phyloP scores from a whole-genome alignment of 2,797 vertebrate genomes.

The Phyllotis vaccarum region DNA sequence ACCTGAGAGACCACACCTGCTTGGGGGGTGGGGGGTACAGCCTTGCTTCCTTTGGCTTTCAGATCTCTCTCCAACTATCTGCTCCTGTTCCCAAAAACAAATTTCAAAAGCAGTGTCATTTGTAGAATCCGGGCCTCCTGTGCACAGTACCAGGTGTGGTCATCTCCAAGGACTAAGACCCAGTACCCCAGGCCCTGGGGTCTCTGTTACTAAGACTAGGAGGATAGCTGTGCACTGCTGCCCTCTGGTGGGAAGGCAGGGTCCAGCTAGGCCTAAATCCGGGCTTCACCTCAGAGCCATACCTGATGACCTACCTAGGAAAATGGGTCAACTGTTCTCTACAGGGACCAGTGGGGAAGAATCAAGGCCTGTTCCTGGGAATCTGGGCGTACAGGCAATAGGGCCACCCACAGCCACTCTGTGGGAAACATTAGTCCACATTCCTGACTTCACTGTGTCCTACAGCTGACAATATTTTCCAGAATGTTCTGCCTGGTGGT shows the following conservation, averaged over 20 bases:
- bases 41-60: neutral
- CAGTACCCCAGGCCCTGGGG: neutral
- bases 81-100: neutral
- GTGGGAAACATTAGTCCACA: rapidly evolving
- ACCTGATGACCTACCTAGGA: neutral
- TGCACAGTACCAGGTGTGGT: neutral
- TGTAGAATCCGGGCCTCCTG: neutral
- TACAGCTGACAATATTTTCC: neutral
- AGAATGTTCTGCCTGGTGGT: neutral
- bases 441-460: neutral
- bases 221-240: slow-evolving; percentile 3
- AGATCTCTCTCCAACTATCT: neutral
- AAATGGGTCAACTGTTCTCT: neutral
- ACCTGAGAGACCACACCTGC: neutral
- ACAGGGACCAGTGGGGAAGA: neutral
- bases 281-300: neutral
- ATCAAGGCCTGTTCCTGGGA: neutral
- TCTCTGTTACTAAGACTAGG: neutral
- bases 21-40: neutral
- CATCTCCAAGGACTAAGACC: neutral
- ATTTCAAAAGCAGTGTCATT: neutral
- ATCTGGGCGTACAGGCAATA: neutral
- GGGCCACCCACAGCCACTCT: neutral
- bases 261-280: no score
- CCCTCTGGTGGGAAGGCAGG: slow-evolving; percentile 73